Base-by-base conservation (phyloP, 2,888 invertebrate species). In the Lysandra coridon region DNA sequence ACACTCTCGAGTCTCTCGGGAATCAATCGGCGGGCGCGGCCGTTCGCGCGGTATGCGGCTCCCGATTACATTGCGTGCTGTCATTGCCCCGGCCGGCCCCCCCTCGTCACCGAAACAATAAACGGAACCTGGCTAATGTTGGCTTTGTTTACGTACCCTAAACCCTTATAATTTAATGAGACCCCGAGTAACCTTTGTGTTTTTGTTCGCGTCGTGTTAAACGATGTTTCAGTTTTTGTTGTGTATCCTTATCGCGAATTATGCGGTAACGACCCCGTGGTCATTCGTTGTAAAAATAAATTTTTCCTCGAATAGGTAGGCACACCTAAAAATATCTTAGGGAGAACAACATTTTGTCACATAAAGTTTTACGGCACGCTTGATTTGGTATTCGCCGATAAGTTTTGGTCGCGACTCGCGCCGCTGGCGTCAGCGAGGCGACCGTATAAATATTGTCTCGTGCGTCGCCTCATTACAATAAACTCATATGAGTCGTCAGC, bases 11-110 rank as follows among this genome's bases (percentile, higher is more conserved):
- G 79, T 44, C 60, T 60, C 81, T 79, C 81, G 83, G 83, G 83
- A 83, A 83, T 81, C 82, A 80, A 81, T 82, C 81, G 80, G 83
- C 83, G 83, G 84, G 83, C 86, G 86, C 86, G 83, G 87, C 86
- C 85, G 83, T 69, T 79, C 60, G 80, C 80, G 79, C 84, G 86
- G 84, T 86, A 86, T 86, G 85, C 85, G 87, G 86, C 80, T 82
- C 85, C 84, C 88, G 88, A 91, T 90, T 87, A 87, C 83, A 88
- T 88, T 90, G 90, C 90, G 89, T 88, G 86, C 89, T 90, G 91
- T 90, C 90, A 91, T 92, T 91, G 89, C 90, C 89, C 90, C 84
- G 87, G 84, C 82, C 83, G 81, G 82, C 84, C 85, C 84, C 87
- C 88, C 87, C 88, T 81, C 87, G 85, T 85, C 83, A 85, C 86